These are phyloP conservation scores for Seira musarum DNA, from an alignment of 2,888 invertebrate genomes.

Conservation along the genomic window DNA sequence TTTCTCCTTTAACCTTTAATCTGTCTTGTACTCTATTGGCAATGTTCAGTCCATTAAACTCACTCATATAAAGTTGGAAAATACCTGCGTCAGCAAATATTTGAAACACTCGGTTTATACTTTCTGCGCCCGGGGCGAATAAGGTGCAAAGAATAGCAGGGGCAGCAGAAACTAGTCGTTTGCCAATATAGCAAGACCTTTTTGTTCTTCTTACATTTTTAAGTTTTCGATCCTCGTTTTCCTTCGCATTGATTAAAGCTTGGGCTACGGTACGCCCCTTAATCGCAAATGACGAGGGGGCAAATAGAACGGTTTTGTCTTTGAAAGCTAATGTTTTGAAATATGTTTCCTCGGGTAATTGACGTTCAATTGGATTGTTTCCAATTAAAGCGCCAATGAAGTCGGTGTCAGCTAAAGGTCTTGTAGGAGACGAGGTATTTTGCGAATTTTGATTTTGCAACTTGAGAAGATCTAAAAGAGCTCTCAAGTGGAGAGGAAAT, in stretches of 20 bases:
- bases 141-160: constrained; percentile 10
- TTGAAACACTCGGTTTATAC: background rate
- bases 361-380: background rate
- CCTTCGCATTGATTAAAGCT: background rate
- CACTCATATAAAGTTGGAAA: background rate
- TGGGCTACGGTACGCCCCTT: constrained; percentile 5
- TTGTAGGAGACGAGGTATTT: background rate
- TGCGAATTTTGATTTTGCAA: background rate
- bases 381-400: background rate
- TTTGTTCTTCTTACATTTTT: no score
- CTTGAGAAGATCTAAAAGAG: background rate
- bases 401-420: background rate
- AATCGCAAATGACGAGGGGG: constrained; percentile 13
- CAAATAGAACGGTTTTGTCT: background rate
- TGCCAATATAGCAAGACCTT: constrained; percentile 18
- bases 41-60: background rate
- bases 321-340: constrained; percentile 6
- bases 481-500: background rate
- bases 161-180: background rate
- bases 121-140: constrained; percentile 18
- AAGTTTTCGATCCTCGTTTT: background rate
- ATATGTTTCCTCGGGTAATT: background rate
- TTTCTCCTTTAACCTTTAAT: constrained; percentile 9
- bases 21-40: constrained; percentile 7
- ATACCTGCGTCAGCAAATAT: constrained; percentile 12